These are phyloP conservation scores for Hycleus phaleratus DNA, from an alignment of 1,140 invertebrate species.

Conservation along the genomic window DNA sequence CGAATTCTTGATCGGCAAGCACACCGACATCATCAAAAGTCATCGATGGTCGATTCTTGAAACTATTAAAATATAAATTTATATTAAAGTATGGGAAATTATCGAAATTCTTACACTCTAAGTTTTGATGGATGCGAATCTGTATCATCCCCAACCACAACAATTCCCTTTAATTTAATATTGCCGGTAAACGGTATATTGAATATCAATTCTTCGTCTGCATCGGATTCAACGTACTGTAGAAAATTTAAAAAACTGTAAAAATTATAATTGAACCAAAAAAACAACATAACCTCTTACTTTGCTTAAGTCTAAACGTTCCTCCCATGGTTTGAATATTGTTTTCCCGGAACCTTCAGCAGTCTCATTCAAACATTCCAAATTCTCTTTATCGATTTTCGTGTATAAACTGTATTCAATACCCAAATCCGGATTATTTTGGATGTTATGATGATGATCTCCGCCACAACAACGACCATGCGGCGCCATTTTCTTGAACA, in stretches of 20 bases:
- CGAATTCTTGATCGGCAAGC: constrained; percentile 84
- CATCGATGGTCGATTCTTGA: constrained; percentile 88
- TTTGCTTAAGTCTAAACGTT: constrained; percentile 63
- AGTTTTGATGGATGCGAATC: constrained; percentile 75
- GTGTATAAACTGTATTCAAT: constrained; percentile 79
- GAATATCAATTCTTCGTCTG: constrained; percentile 87
- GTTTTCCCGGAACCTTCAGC: constrained; percentile 75
- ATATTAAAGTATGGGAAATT: background rate
- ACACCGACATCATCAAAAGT: constrained; percentile 77
- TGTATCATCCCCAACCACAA: constrained; percentile 79
- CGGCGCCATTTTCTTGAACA: constrained; percentile 28
- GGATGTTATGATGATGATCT: constrained; percentile 42
- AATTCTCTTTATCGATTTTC: constrained; percentile 83
- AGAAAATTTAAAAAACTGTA: constrained; percentile 1
- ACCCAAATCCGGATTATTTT: constrained; percentile 66
- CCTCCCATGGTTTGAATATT: constrained; percentile 91
- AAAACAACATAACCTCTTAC: constrained; percentile 20
- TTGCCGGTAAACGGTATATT: constrained; percentile 95
- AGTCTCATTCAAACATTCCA: constrained; percentile 86
- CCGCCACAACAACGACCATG: constrained; percentile 37
- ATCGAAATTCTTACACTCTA: constrained; percentile 60
- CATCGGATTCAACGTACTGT: constrained; percentile 91
- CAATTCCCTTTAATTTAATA: constrained; percentile 90
- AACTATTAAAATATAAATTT: constrained; percentile 50
- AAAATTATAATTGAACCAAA: background rate